These are phyloP conservation scores for Melanerpes formicivorus DNA, from an alignment of 2,113 vertebrate genomes.

Conservation along the genomic window DNA sequence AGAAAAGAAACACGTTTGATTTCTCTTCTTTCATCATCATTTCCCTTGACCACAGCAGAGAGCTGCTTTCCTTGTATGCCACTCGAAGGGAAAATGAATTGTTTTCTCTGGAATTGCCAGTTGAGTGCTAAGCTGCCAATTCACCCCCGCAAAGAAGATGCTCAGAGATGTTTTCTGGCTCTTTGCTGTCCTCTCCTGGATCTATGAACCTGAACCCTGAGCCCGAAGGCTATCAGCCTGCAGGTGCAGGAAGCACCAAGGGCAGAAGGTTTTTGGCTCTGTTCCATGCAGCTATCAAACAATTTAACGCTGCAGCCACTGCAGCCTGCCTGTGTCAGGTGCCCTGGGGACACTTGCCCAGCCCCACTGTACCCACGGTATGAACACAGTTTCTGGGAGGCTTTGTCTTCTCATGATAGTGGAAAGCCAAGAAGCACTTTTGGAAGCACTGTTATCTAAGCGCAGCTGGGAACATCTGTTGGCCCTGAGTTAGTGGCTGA, in stretches of 20 bases:
- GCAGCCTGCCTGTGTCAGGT: rapidly evolving
- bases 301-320: too few relatives aligned
- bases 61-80: background rate
- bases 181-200: background rate
- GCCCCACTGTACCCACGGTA: rapidly evolving
- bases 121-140: background rate
- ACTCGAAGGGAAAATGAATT: background rate
- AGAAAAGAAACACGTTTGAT: background rate
- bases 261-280: background rate
- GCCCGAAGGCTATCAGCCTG: background rate
- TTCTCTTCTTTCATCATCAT: background rate
- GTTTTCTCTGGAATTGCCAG: background rate
- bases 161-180: background rate
- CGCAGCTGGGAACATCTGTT: background rate
- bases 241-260: background rate
- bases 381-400: background rate
- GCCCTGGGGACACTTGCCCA: background rate
- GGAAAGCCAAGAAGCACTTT: background rate
- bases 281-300: background rate
- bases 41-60: background rate
- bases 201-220: background rate
- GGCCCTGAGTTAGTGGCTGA: background rate
- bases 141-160: background rate
- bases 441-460: background rate
- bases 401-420: background rate